Evolutionary conservation across 1,140 invertebrate species (phyloP), one percentile per base, ranked within the genome.

Genomic region (Heliconius eleuchia): DNA sequence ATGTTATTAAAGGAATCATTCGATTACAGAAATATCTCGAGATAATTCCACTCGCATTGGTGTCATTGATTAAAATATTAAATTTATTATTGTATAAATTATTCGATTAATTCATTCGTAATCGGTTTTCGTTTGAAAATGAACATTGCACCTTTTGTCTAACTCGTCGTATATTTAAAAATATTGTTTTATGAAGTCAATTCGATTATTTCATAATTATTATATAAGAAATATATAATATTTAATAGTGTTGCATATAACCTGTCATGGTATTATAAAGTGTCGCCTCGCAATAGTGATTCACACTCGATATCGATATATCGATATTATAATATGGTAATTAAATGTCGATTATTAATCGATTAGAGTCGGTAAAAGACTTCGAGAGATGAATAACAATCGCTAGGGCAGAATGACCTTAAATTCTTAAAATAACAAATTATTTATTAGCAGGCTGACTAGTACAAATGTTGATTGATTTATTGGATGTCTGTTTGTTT

Each of bases 391-490:
- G 11, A 60, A 27, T 60, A 60, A 60, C 60, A 30, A 66, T 66
- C 23, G 27, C 23, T 30, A 66, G 57, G 7, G 27, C 11, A 30
- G 27, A 66, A 27, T 66, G 8, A n/a, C 30, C 23, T 66, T 30
- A 27, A 66, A 66, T 27, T 66, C 23, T 66, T 66, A 19, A 18
- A 60, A 66, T 66, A 66, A 66, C 60, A 66, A 66, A 66, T 66
- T 66, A 13, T 66, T 27, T 37, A 30, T 72, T 72, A 77, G 46
- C 76, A 55, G 76, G 46, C 70, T 77, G 76, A 77, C 76, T 77
- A 77, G 76, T 55, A 77, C 19, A 34, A 34, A 71, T 16, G 42
- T 46, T 46, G 42, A 46, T 46, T 16, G 70, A 71, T 66, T 18
- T 57, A 57, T n/a, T 66, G 60, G 27, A 66, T 27, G 60, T 66